A percentile compares a stretch with the other conserved stretches of the same genome.
phyloP scores from a whole-genome alignment of 1,140 invertebrate genomes.

The Bombus turneri region DNA sequence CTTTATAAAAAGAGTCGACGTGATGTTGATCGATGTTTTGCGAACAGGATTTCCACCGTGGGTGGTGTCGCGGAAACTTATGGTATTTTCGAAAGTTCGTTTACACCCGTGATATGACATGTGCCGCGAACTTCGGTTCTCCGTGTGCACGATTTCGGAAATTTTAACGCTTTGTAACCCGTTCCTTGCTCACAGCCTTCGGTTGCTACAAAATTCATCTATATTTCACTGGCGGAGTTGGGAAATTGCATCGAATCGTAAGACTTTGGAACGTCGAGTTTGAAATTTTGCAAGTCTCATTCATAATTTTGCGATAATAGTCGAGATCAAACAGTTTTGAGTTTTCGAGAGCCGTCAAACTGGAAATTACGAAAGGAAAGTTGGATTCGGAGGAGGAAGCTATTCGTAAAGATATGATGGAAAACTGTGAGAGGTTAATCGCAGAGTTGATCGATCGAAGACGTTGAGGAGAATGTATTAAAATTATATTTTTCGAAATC shows the following conservation, averaged over 20 bases:
- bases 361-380: not conserved
- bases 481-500: not conserved
- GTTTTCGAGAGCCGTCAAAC: too few species aligned
- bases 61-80: not conserved
- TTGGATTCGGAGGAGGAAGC: not conserved
- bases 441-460: not conserved
- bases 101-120: not conserved
- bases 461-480: not conserved
- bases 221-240: not conserved
- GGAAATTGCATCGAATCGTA: not conserved
- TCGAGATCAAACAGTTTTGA: too few species aligned
- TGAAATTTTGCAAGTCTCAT: not conserved
- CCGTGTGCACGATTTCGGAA: not conserved
- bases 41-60: not conserved
- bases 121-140: not conserved
- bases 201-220: not conserved
- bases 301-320: not conserved
- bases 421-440: not conserved
- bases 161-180: not conserved
- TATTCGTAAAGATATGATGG: too few species aligned
- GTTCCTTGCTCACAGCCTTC: not conserved
- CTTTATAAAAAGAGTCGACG: not conserved
- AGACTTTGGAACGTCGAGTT: not conserved
- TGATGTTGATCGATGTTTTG: not conserved
- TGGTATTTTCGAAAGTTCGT: slow-evolving; percentile 16